A percentile compares a stretch with the other conserved stretches of the same genome.
These are phyloP conservation scores for Oxygymnocypris stewartii DNA, from an alignment of 2,113 vertebrate species.

Conservation along the genomic window DNA sequence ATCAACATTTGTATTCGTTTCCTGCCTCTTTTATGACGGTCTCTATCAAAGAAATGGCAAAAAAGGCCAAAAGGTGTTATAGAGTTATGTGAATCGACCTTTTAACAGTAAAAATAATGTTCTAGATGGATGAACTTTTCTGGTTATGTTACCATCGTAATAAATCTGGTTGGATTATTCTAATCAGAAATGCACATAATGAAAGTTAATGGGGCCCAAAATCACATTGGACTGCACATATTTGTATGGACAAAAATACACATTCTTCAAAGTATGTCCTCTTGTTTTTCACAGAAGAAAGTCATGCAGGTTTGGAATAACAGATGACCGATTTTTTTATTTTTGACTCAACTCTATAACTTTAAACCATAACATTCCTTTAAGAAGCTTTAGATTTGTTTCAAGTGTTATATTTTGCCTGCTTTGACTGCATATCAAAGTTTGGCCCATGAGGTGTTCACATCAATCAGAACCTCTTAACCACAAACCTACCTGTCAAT, in stretches of 20 bases:
- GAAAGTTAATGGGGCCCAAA: background rate
- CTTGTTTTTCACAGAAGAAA: background rate
- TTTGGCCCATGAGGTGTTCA: constrained; percentile 26
- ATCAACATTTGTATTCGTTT: background rate
- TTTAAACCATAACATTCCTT: constrained; percentile 1
- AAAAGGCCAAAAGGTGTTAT: background rate
- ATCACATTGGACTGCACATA: background rate
- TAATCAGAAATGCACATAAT: background rate
- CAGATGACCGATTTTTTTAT: no score
- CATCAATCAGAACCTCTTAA: background rate
- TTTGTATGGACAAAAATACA: background rate
- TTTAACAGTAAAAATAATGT: background rate
- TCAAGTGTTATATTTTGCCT: background rate
- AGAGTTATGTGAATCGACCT: background rate
- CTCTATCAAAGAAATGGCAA: background rate
- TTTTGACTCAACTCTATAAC: background rate
- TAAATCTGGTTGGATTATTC: background rate
- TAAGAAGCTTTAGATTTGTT: background rate
- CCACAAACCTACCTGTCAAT: constrained; percentile 17
- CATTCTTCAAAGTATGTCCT: background rate
- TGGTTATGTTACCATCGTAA: background rate
- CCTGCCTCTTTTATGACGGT: background rate
- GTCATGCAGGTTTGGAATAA: background rate
- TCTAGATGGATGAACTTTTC: background rate
- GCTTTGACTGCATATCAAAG: background rate